These are phyloP conservation scores for Spea bombifrons DNA, from an alignment of 2,113 vertebrate genomes.

Conservation along the genomic window DNA sequence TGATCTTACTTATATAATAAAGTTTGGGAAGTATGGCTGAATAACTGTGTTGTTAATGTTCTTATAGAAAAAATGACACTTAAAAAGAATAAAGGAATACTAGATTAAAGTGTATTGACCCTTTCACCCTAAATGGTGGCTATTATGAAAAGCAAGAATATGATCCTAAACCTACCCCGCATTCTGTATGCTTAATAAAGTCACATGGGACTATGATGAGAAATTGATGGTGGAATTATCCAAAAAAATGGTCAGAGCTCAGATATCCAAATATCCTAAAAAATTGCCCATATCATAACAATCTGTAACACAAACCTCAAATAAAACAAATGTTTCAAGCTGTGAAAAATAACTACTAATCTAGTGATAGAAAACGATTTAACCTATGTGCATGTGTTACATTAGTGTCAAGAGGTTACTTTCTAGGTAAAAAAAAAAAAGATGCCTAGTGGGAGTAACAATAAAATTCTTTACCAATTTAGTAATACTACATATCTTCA, in stretches of 20 bases:
- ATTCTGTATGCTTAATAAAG: conserved; percentile 31
- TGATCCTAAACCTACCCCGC: conserved; percentile 26
- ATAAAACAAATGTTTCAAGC: background rate
- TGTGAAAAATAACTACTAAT: conserved; percentile 4
- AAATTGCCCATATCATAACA: background rate
- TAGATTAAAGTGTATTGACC: conserved; percentile 40
- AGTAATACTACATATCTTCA: no score
- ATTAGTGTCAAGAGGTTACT: background rate
- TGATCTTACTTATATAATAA: conserved; percentile 62
- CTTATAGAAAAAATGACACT: conserved; percentile 52
- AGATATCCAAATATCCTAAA: background rate
- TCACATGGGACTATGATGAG: conserved; percentile 33
- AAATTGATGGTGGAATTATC: conserved; percentile 5
- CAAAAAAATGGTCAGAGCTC: background rate
- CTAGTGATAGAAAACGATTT: background rate
- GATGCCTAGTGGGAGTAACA: no score
- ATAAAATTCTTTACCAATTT: no score
- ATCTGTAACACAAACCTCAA: background rate
- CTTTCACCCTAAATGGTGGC: conserved; percentile 16
- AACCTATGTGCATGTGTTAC: background rate
- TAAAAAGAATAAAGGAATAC: conserved; percentile 25
- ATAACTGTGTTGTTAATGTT: conserved; percentile 52
- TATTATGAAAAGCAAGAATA: conserved; percentile 21
- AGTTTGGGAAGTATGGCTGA: conserved; percentile 51
- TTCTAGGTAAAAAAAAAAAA: background rate